Base-by-base conservation (phyloP, 2,888 invertebrate genomes). In the Hirtodrosophila alboralis region DNA sequence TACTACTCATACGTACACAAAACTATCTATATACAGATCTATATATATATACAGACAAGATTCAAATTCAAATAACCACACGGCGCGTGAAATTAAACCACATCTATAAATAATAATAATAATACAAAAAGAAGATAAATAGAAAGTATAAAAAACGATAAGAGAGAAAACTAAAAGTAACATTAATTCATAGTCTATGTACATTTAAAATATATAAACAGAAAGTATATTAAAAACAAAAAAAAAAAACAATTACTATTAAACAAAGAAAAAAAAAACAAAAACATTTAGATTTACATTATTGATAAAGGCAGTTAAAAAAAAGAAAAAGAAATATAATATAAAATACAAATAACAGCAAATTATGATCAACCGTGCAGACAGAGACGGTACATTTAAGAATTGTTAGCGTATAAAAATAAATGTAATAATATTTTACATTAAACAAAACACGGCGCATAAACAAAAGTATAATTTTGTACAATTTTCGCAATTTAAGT, bases 401-500 rank as follows among this genome's bases (percentile, higher is more conserved):
- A 83, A 78, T 84, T 83, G 78, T 79, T 79, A 84, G 81, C 72
- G 56, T 69, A 59, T 61, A 83, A 80, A 80, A n/a, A n/a, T n/a
- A n/a, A n/a, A 70, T 81, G 67, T 84, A 79, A 69, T 57, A 77
- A 54, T 65, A 75, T 73, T 76, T n/a, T 80, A 65, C 44, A 62
- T 44, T 44, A 61, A 31, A 48, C 13, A 36, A 48, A 47, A n/a
- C 58, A 63, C 36, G 73, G 65, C 69, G 69, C 72, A 73, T n/a
- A 23, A 23, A 23, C 23, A 23, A 79, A n/a, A 67, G 48, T 84
- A 84, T 80, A 44, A 71, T 84, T 87, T 84, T 88, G 84, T 80
- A 88, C 64, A 87, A 87, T 69, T 81, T 84, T 77, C 70, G 75
- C 63, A 80, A 78, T 74, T 84, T 75, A 71, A 70, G 73, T 87